Base-by-base conservation (phyloP, 2,888 invertebrate genomes). In the Linyphia triangularis region DNA sequence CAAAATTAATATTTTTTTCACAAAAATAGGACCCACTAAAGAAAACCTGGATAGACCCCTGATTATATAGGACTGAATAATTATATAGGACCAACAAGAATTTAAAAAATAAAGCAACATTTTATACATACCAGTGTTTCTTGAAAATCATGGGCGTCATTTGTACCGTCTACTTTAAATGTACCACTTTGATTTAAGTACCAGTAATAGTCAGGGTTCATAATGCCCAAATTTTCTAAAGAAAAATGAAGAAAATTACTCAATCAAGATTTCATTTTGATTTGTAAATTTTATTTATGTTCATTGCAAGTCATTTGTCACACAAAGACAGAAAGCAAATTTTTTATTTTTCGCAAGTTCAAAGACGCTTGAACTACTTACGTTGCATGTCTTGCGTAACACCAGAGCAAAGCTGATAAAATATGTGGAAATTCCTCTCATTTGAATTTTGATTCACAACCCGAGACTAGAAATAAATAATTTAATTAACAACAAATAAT, bases 391-490 rank as follows among this genome's bases (percentile, higher is more conserved):
- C 95, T 90, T 96, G 96, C 65, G 95, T 95, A 81, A 99, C 94
- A 0, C 98, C 98, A 19, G 97, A 96, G 19, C 99, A 93, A 91
- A 99, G 94, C 93, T 99, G 99, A 92, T 99, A 99, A 93, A 99
- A 99, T 4, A 99, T 97, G 92, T 99, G 98, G 92, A 98, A 99
- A 92, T 99, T 99, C 89, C 98, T 94, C 93, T 99, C 99, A 5
- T 98, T 98, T 0, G 96, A 95, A 13, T 97, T 96, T 93, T 94
- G 94, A 0, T 97, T 97, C n/a, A 98, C 98, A 91, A 99, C 98
- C 90, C 99, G 94, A 0, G 98, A 98, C 93, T 98, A 91, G 4
- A 82, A 88, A 37, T 22, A 69, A 22, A 67, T 33, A 2, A 2
- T 30, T 63, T 24, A 16, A 22, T 33, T 59, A 59, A 0, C 10